phyloP scores from a whole-genome alignment of 2,888 invertebrate genomes.

The Beris chalybata region DNA sequence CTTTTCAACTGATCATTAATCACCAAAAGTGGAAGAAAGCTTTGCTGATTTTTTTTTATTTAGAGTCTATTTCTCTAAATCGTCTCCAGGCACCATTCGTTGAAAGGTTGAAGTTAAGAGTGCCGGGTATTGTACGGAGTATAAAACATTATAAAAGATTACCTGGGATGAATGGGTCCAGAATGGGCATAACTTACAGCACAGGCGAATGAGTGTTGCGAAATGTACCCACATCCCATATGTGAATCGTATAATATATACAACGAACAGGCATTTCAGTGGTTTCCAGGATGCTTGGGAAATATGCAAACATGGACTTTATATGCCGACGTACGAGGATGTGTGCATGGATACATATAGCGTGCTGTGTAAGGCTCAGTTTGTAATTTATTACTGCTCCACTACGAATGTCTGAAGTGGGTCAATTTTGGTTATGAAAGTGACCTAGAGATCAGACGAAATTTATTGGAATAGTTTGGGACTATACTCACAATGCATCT shows the following conservation, averaged over 20 bases:
- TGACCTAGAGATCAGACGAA: slow-evolving; percentile 27
- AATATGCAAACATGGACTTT: no score
- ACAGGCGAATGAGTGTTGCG: no score
- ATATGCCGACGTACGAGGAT: no score
- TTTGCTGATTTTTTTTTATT: slow-evolving; percentile 3
- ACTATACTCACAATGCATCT: no score
- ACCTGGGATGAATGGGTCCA: no score
- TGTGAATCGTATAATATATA: no score
- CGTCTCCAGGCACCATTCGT: slow-evolving; percentile 1
- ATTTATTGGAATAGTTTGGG: slow-evolving; percentile 28
- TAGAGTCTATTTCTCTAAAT: slow-evolving; percentile 17
- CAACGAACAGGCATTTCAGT: no score
- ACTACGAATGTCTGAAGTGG: slow-evolving; percentile 20
- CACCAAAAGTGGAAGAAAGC: slow-evolving; percentile 2
- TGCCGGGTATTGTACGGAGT: neutral
- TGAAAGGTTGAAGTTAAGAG: slow-evolving; percentile 3
- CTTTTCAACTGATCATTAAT: slow-evolving; percentile 21
- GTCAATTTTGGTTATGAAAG: slow-evolving; percentile 28
- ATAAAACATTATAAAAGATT: neutral
- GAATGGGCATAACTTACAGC: no score
- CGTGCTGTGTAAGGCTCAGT: neutral
- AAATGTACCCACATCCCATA: no score
- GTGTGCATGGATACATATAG: no score
- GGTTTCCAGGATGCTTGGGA: no score
- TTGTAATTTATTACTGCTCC: slow-evolving; percentile 19